Conservation (phyloP, 2,797 vertebrate genomes). For the Graptemys geographica region DNA sequence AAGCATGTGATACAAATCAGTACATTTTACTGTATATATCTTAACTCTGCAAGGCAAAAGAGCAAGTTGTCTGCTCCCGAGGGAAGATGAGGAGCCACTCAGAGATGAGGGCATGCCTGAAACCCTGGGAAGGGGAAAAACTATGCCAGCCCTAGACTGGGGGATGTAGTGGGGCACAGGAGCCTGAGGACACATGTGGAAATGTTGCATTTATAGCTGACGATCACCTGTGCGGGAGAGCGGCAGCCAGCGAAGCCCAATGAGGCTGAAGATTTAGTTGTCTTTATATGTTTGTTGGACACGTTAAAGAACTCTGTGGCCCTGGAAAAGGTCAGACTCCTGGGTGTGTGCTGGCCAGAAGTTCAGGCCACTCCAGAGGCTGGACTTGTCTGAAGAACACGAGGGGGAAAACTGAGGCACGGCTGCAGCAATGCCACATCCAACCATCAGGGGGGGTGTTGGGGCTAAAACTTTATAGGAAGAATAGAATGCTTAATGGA, state of each 20-base stretch:
- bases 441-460: background rate
- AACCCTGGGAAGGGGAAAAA: background rate
- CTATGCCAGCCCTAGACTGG: background rate
- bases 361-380: background rate
- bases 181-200: background rate
- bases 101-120: background rate
- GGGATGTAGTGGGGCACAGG: background rate
- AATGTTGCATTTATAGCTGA: background rate
- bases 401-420: background rate
- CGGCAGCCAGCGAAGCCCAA: background rate
- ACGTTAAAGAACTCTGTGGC: background rate
- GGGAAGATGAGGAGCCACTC: background rate
- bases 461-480: background rate
- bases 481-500: fast-evolving
- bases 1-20: background rate
- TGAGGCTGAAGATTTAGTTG: background rate
- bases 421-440: background rate
- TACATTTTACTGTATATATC: background rate
- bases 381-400: background rate
- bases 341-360: background rate
- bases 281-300: background rate
- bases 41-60: background rate
- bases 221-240: background rate
- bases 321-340: background rate
- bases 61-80: background rate